phyloP scores from a whole-genome alignment of 2,888 invertebrate species.

The Geotrupes spiniger region DNA sequence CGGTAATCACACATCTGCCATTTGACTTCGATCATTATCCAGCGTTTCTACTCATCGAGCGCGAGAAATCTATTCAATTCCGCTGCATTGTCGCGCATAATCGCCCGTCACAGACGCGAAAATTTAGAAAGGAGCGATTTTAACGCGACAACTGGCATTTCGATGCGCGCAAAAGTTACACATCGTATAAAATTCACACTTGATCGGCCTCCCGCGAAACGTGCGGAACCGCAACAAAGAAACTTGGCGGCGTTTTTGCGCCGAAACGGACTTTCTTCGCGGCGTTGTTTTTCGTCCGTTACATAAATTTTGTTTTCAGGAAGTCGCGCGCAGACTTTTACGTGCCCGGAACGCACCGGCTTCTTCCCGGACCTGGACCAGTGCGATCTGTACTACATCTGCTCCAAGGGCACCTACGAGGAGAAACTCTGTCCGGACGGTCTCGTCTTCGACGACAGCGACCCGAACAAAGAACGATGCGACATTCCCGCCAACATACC shows the following conservation, averaged over 20 bases:
- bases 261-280: not conserved
- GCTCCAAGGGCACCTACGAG: slow-evolving; percentile 63
- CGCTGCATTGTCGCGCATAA: too few relatives aligned
- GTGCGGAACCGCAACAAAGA: too few relatives aligned
- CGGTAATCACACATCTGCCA: too few relatives aligned
- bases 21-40: too few relatives aligned
- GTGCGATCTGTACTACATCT: slow-evolving; percentile 78
- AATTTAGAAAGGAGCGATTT: too few relatives aligned
- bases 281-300: not conserved
- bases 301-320: slow-evolving; percentile 10
- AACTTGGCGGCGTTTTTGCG: not conserved
- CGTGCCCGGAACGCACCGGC: slow-evolving; percentile 71
- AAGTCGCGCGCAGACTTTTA: slow-evolving; percentile 49
- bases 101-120: too few relatives aligned
- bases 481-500: slow-evolving; percentile 77
- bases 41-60: too few relatives aligned
- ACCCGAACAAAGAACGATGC: slow-evolving; percentile 69
- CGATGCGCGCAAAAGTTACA: too few relatives aligned
- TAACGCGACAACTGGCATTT: too few relatives aligned
- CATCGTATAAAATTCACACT: too few relatives aligned
- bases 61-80: too few relatives aligned
- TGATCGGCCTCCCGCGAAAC: not conserved
- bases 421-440: slow-evolving; percentile 74
- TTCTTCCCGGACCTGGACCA: slow-evolving; percentile 71
- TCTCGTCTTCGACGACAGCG: slow-evolving; percentile 70